Percentiles rank a stretch among this genome's conserved stretches.
phyloP scores from a whole-genome alignment of 2,888 invertebrate species.

The Drosophila parthenogenetica region DNA sequence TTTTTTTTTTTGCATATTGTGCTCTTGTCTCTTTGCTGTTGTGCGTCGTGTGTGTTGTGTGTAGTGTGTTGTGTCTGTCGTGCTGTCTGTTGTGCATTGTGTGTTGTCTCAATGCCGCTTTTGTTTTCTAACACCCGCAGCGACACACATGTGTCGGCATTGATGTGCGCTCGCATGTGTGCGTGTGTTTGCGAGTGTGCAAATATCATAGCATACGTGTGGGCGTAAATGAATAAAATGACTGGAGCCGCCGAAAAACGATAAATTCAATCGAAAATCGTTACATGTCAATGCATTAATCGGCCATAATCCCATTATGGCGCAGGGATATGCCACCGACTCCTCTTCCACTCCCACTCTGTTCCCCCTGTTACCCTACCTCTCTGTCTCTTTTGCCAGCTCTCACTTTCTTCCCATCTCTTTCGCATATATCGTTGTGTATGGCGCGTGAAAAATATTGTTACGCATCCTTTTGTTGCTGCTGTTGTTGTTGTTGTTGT shows the following conservation, averaged over 20 bases:
- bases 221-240: conserved; percentile 83
- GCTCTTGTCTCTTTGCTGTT: conserved; percentile 27
- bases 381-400: conserved; percentile 9
- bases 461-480: conserved; percentile 72
- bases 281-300: conserved; percentile 86
- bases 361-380: conserved; percentile 10
- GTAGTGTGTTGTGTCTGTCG: conserved; percentile 23
- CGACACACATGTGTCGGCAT: conserved; percentile 54
- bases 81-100: conserved; percentile 19
- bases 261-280: conserved; percentile 86
- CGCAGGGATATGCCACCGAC: conserved; percentile 80
- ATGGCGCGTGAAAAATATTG: conserved; percentile 79
- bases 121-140: conserved; percentile 81
- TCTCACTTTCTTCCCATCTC: conserved; percentile 13
- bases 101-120: conserved; percentile 69
- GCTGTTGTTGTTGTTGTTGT: conserved; percentile 44
- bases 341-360: conserved; percentile 29
- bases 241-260: conserved; percentile 82
- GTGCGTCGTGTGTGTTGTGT: conserved; percentile 18
- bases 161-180: conserved; percentile 9
- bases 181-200: conserved; percentile 46
- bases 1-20: conserved; percentile 70
- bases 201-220: conserved; percentile 80
- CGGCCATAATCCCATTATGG: conserved; percentile 85
- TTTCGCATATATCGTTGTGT: conserved; percentile 19